These are phyloP conservation scores for Irena cyanogastra DNA, from an alignment of 2,113 vertebrate genomes.

Conservation along the genomic window DNA sequence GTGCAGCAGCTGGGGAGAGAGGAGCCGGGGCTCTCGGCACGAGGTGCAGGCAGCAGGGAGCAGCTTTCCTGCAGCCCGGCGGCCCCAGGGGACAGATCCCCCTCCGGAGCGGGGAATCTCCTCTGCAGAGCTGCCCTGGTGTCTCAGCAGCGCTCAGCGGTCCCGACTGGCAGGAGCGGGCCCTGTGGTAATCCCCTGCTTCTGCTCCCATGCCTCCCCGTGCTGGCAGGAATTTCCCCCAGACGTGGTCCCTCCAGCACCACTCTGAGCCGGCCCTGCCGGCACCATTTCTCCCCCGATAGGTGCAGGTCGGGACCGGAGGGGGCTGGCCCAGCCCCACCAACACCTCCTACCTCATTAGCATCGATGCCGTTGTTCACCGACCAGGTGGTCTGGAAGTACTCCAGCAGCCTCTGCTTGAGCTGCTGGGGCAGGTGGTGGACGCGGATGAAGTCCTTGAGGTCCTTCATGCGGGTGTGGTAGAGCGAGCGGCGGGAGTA, in stretches of 20 bases:
- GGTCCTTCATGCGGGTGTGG: conserved; percentile 94
- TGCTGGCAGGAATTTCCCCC: not conserved
- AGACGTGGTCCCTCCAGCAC: not conserved
- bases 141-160: not conserved
- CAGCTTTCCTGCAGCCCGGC: not conserved
- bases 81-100: not conserved
- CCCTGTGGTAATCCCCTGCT: not conserved
- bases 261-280: not conserved
- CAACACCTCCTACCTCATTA: conserved; percentile 79
- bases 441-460: conserved; percentile 94
- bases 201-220: accelerated
- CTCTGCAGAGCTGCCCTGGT: not conserved
- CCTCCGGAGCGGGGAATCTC: accelerated
- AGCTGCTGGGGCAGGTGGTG: conserved; percentile 91
- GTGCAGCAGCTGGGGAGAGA: conserved; percentile 80
- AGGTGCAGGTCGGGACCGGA: accelerated
- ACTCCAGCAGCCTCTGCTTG: conserved; percentile 95
- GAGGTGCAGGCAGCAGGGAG: not conserved
- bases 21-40: accelerated
- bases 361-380: conserved; percentile 95
- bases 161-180: accelerated
- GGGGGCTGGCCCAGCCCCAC: accelerated
- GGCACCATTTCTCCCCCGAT: accelerated
- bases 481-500: conserved; percentile 94
- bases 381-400: conserved; percentile 97